Base-by-base conservation (phyloP, 1,140 invertebrate genomes). In the Pygmarrhopalites habei region DNA sequence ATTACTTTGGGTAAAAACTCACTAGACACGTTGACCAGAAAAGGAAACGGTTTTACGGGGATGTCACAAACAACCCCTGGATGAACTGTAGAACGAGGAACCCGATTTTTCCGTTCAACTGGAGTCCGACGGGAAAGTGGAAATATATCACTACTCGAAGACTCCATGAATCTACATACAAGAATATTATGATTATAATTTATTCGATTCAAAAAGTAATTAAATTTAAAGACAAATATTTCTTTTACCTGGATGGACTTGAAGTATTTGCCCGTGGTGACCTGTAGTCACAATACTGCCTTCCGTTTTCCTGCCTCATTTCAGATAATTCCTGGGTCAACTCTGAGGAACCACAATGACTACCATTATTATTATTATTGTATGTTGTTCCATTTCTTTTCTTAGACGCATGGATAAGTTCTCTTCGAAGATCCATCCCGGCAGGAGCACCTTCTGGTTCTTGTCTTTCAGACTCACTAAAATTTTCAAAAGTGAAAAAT, bases 41-140 rank as follows among this genome's bases (percentile, higher is more conserved):
- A 70, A 23, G 68, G 68, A 46, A 65, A 58, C 19, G 65, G 68
- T 60, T 65, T 64, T 28, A 60, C 65, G 1, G 79, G 79, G 63
- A 80, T 80, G 60, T 80, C 78, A 66, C 76, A 80, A 41, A 80
- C 77, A 47, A 79, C 73, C 72, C 79, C 75, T 0, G 79, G 79
- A 72, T 80, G 79, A 14, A 80, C 75, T 3, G 76, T 79, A 15
- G 75, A 29, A 67, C 59, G 59, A 58, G 43, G 51, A 56, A 56
- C 52, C 29, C 51, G 56, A 47, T 26, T 55, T 35, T 30, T 49
- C 60, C 58, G 30, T 14, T 44, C 53, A 10, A 51, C 55, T n/a
- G 64, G 59, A 15, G 59, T 58, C 44, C 55, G n/a, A 12, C 64
- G 51, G 25, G 59, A 61, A 30, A 62, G 21, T 15, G 64, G 64